Base-by-base conservation (phyloP, 2,888 invertebrate genomes). In the Eilema griseolum region DNA sequence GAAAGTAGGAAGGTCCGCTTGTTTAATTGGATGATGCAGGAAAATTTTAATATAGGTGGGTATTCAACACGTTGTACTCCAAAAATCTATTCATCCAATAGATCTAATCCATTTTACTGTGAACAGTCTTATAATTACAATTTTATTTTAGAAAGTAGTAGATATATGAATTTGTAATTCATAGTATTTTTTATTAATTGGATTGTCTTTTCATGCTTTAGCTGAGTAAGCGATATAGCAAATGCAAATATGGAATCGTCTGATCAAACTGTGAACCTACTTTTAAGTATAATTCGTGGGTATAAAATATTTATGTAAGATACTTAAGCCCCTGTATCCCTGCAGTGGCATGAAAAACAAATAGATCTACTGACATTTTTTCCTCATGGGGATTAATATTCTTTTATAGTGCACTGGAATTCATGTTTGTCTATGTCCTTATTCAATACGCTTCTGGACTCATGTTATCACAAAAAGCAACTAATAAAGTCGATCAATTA, bases 1-100 rank as follows among this genome's bases (percentile, higher is more conserved):
- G 84, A 78, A 82, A 83, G 80, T 83, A 80, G 31, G 60, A 28
- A 20, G 20, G 20, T 61, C 16, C n/a, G 82, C 66, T 68, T 76
- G 77, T 88, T 86, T 91, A 91, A 91, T 91, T 89, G 89, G 89
- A 91, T 89, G 90, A 89, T 87, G 85, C 83, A 80, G 85, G 85
- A 82, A 82, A 86, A 66, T 70, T 56, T 52, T 52, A 20, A 52
- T 72, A 63, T 63, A 72, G 52, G 52, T 52, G 10, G n/a, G n/a
- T 62, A 72, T 80, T 67, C 76, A 76, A 78, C 71, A 75, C 74
- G 74, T 76, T 62, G 14, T 62, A 62, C 10, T 62, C 5, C 16
- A 26, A 62, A 20, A 62, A 41, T 37, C 62, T 24, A 24, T 41
- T 41, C 41, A 62, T 41, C 62, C 11, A 20, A 41, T 71, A 73